Evolutionary conservation across 2,797 vertebrate species (phyloP).

Genomic region (Chelonia mydas): DNA sequence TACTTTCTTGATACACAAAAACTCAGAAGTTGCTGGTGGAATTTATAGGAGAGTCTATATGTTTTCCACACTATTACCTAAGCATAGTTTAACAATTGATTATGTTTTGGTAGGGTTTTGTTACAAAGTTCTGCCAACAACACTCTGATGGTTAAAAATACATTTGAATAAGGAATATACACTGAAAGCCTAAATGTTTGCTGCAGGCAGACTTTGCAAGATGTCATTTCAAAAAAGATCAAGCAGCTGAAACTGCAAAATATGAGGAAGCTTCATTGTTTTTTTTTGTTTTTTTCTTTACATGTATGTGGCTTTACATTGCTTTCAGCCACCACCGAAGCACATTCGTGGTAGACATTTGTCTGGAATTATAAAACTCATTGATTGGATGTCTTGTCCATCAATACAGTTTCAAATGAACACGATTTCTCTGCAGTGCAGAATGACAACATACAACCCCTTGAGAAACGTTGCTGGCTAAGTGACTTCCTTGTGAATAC

Average conservation of each 20-base stretch:
- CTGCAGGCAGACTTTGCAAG: not conserved
- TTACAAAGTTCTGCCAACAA: not conserved
- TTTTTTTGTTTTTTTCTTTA: accelerated
- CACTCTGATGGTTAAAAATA: not conserved
- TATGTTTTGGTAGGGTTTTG: not conserved
- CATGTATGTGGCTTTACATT: accelerated
- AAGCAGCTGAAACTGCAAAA: not conserved
- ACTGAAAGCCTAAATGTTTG: not conserved
- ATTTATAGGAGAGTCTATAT: not conserved
- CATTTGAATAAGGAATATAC: not conserved
- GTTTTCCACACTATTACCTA: not conserved
- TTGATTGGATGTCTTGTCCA: not conserved
- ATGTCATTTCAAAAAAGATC: not conserved
- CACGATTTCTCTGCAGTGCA: not conserved
- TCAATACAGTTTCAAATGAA: not conserved
- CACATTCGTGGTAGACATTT: not conserved
- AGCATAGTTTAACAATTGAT: not conserved
- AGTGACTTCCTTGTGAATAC: not conserved
- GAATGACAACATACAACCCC: not conserved
- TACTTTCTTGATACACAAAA: not conserved
- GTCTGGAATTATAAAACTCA: not conserved
- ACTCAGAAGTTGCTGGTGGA: not conserved
- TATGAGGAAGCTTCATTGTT: not conserved
- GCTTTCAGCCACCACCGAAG: not conserved
- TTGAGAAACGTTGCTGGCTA: not conserved